Percentiles rank a stretch among this genome's conserved stretches.
These are phyloP conservation scores for Girardinus metallicus DNA, from an alignment of 2,797 vertebrate genomes.

Conservation along the genomic window DNA sequence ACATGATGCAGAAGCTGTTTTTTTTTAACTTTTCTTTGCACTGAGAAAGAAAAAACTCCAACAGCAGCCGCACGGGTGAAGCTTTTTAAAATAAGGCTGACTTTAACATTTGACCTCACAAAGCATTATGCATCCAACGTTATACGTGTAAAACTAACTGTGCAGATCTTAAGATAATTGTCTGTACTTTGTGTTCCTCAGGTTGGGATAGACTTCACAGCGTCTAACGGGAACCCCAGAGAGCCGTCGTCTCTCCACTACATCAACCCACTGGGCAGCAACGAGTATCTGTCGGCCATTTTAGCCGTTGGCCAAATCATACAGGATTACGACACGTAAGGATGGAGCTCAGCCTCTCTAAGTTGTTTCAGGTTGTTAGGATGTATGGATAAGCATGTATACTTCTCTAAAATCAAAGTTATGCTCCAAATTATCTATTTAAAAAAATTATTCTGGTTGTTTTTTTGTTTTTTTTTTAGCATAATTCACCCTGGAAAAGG, in stretches of 20 bases:
- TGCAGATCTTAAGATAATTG: not conserved
- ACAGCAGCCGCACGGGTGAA: not conserved
- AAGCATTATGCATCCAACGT: not conserved
- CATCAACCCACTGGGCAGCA: constrained; percentile 96
- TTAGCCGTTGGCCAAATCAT: constrained; percentile 99
- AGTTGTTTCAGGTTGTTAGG: not conserved
- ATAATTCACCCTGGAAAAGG: not conserved
- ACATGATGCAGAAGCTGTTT: not conserved
- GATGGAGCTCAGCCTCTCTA: constrained; percentile 9
- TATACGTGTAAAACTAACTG: not conserved
- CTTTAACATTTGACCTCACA: not conserved
- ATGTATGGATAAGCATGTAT: too few species aligned
- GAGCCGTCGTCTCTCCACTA: constrained; percentile 96
- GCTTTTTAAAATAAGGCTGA: not conserved
- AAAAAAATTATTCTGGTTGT: not conserved
- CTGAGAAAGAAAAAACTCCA: not conserved
- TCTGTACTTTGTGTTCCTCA: constrained; percentile 58
- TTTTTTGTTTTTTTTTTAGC: not conserved
- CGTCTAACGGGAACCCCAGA: constrained; percentile 94
- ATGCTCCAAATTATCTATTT: not conserved
- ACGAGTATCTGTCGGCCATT: constrained; percentile 95
- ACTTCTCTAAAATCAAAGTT: not conserved
- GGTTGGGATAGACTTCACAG: constrained; percentile 99
- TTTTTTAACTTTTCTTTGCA: not conserved
- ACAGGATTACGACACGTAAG: constrained; percentile 98